Evolutionary conservation across 1,140 invertebrate genomes (phyloP).

Genomic region (Sinella curviseta): DNA sequence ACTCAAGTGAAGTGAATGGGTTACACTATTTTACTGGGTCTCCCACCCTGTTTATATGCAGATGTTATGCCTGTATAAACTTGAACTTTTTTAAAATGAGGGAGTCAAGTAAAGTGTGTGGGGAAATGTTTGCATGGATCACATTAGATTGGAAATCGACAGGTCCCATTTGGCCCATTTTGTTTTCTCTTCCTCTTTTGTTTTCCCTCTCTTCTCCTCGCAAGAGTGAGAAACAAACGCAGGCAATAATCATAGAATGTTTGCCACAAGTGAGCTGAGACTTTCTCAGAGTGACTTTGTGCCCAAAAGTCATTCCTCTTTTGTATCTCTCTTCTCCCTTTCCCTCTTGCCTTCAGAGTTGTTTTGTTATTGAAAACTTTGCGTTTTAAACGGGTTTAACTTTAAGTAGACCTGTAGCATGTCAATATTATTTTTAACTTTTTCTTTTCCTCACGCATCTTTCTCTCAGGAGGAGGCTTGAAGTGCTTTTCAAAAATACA

Average conservation of each 20-base stretch:
- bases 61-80: too few species aligned
- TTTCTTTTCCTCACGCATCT: too few species aligned
- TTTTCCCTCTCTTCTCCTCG: not conserved
- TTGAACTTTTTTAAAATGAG: not conserved
- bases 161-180: constrained; percentile 16
- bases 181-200: not conserved
- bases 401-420: not conserved
- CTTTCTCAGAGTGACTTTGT: not conserved
- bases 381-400: too few species aligned
- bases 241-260: constrained; percentile 8
- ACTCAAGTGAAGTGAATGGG: not conserved
- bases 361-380: not conserved
- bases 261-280: constrained; percentile 13
- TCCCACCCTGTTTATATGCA: not conserved
- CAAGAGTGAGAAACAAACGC: not conserved
- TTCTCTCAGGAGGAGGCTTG: too few species aligned
- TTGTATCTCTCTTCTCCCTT: not conserved
- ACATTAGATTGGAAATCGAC: constrained; percentile 10
- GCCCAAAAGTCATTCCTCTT: constrained; percentile 14
- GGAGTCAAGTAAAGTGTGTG: too few species aligned
- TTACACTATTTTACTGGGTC: not conserved
- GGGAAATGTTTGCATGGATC: constrained; percentile 10
- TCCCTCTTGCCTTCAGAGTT: not conserved
- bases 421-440: not conserved
- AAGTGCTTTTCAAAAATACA: too few species aligned